Evolutionary conservation across 2,888 invertebrate species (phyloP).

Genomic region (Cephus sareptanus): DNA sequence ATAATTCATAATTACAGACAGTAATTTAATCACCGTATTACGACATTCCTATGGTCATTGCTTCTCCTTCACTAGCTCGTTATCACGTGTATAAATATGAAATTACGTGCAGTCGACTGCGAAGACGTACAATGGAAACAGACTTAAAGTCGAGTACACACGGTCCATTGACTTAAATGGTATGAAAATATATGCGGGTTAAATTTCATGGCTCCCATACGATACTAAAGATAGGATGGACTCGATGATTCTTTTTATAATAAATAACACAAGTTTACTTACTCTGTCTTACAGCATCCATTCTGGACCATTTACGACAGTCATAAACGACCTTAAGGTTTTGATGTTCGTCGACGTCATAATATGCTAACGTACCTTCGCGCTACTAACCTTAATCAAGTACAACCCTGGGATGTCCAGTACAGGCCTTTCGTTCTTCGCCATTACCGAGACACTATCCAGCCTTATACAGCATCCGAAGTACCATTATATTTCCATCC

Average conservation of each 20-base stretch:
- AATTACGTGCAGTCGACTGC: neutral
- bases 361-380: conserved; percentile 45
- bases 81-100: conserved; percentile 22
- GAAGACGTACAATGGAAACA: neutral
- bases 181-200: neutral
- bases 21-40: conserved; percentile 32
- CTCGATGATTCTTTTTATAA: neutral
- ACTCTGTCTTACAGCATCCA: neutral
- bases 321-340: conserved; percentile 42
- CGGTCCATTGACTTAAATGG: neutral
- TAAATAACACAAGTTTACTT: neutral
- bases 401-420: conserved; percentile 35
- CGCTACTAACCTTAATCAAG: conserved; percentile 49
- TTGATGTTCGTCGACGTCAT: conserved; percentile 45
- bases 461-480: neutral
- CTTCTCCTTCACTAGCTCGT: conserved; percentile 20
- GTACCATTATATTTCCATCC: neutral
- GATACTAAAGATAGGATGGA: neutral
- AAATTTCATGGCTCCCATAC: neutral
- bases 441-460: neutral
- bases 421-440: conserved; percentile 2
- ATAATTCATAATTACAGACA: conserved; percentile 31
- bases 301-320: conserved; percentile 28
- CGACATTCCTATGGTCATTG: conserved; percentile 19
- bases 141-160: neutral